Evolutionary conservation across 35 echinoderm and acorn worm genomes (phyloP).

Genomic region (Hemicentrotus pulcherrimus): DNA sequence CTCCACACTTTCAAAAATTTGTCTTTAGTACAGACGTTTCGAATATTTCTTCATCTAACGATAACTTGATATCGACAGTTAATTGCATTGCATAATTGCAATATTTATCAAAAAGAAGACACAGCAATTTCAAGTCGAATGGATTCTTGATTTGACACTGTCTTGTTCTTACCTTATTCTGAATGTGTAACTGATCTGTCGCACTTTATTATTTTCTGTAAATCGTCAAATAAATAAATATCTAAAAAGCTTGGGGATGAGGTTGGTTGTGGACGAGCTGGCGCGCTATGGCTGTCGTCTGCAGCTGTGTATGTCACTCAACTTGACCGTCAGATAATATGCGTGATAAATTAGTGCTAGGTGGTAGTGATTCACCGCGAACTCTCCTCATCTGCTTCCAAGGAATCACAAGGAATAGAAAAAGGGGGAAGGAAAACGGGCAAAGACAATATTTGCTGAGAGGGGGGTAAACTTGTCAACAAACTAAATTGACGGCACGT

Average conservation of each 20-base stretch:
- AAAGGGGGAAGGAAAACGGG: background rate
- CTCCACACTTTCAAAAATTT: background rate
- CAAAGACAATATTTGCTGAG: conserved; percentile 42
- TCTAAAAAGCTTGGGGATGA: background rate
- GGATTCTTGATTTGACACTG: background rate
- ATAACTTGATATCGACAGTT: background rate
- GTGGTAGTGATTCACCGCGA: conserved; percentile 29
- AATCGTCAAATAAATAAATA: background rate
- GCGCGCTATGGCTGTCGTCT: conserved; percentile 30
- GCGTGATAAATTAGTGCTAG: conserved; percentile 37
- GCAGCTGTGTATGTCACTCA: conserved; percentile 35
- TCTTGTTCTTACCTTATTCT: background rate
- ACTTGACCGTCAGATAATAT: conserved; percentile 1
- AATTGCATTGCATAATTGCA: background rate
- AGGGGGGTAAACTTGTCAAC: conserved; percentile 37
- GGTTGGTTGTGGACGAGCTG: background rate
- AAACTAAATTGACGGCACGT: background rate
- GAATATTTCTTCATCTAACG: background rate
- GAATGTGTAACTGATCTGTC: background rate
- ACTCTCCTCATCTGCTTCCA: background rate
- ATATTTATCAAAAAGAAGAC: background rate
- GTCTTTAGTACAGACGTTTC: background rate
- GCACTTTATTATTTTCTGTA: background rate
- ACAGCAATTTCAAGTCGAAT: background rate
- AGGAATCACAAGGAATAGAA: background rate